phyloP scores from a whole-genome alignment of 1,140 invertebrate species.

The Anthonomus grandis region DNA sequence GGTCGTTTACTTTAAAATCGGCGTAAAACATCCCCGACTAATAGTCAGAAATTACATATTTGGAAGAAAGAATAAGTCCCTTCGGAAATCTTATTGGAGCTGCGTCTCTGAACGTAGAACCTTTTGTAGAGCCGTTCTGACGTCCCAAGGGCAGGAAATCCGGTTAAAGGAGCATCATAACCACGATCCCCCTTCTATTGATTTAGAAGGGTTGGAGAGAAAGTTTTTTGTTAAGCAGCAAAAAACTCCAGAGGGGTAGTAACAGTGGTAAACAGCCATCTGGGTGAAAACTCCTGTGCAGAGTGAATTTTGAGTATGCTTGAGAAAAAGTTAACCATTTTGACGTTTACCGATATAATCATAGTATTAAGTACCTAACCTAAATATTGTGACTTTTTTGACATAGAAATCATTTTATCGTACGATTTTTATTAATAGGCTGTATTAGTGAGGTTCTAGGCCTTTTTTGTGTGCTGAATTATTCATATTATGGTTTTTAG shows the following conservation, averaged over 20 bases:
- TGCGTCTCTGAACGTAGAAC: constrained; percentile 22
- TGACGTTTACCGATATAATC: no score
- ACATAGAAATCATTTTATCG: no score
- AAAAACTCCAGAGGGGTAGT: constrained; percentile 5
- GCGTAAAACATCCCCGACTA: constrained; percentile 20
- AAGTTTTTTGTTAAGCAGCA: constrained; percentile 14
- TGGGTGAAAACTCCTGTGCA: no score
- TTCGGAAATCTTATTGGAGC: constrained; percentile 27
- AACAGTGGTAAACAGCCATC: no score
- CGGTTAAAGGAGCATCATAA: constrained; percentile 25
- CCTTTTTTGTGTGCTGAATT: no score
- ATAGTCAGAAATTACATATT: constrained; percentile 21
- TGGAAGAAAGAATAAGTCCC: constrained; percentile 20
- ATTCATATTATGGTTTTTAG: no score
- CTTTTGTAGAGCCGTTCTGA: constrained; percentile 20
- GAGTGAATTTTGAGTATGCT: no score
- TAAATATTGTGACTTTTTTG: no score
- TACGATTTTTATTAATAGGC: no score
- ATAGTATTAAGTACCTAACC: no score
- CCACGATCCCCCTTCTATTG: constrained; percentile 21
- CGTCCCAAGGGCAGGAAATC: constrained; percentile 20
- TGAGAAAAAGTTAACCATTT: no score
- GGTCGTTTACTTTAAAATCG: constrained; percentile 25
- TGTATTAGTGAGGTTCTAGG: no score
- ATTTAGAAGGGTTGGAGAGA: constrained; percentile 11